Evolutionary conservation across 2,113 vertebrate species (phyloP).

Genomic region (Colossoma macropomum): DNA sequence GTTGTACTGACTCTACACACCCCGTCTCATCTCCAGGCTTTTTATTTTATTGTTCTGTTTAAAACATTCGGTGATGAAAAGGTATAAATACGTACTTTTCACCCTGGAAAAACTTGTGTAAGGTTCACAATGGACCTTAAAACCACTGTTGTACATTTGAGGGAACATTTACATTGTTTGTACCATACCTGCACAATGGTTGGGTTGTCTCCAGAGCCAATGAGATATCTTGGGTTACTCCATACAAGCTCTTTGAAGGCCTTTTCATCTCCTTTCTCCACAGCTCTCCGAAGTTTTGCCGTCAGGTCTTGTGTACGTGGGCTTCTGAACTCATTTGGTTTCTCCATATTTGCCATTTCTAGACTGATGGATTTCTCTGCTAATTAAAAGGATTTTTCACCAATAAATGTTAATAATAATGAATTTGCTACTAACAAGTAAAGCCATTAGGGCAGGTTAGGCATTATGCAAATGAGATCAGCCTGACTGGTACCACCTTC

Average conservation of each 20-base stretch:
- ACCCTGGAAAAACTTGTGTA: no score
- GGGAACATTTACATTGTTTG: no score
- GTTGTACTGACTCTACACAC: no score
- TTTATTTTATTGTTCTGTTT: no score
- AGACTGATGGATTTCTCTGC: constrained; percentile 72
- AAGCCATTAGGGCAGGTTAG: not conserved
- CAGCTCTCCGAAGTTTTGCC: constrained; percentile 88
- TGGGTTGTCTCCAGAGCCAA: constrained; percentile 96
- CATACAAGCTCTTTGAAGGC: constrained; percentile 85
- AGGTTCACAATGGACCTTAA: no score
- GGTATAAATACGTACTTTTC: no score
- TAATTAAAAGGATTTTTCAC: not conserved
- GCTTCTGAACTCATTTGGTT: constrained; percentile 93
- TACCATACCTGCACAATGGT: constrained; percentile 91
- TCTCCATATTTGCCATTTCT: constrained; percentile 85
- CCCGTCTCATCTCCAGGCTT: no score
- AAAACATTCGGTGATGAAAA: no score
- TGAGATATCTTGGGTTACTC: constrained; percentile 95
- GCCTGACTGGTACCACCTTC: not conserved
- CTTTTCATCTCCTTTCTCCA: constrained; percentile 86
- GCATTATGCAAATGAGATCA: not conserved
- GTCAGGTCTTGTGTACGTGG: constrained; percentile 92
- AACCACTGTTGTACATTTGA: no score
- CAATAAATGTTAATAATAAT: not conserved
- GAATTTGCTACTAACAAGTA: not conserved